Conservation (phyloP, 2,888 invertebrate genomes). For the Adineta ricciae region DNA sequence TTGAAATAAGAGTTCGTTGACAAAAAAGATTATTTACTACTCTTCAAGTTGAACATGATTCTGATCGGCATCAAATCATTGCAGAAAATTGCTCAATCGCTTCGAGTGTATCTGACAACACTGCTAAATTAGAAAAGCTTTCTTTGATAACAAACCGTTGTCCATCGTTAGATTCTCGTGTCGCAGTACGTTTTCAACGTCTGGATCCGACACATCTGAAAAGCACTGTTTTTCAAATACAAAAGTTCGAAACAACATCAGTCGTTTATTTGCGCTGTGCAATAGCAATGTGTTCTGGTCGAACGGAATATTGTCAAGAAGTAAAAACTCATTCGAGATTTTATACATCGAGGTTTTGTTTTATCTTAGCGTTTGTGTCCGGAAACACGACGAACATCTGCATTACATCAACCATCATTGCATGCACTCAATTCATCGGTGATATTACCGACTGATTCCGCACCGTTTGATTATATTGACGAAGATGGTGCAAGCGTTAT, state of each 20-base stretch:
- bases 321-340: not conserved
- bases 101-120: constrained; percentile 3
- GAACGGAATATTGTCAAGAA: constrained; percentile 16
- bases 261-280: constrained; percentile 21
- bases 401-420: too few species aligned
- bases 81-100: constrained; percentile 16
- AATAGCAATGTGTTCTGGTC: not conserved
- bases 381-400: not conserved
- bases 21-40: not conserved
- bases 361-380: not conserved
- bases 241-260: constrained; percentile 2
- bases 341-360: not conserved
- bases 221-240: constrained; percentile 4
- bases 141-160: not conserved
- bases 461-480: not conserved
- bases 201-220: not conserved
- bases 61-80: not conserved
- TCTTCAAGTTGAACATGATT: not conserved
- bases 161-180: not conserved
- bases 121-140: not conserved
- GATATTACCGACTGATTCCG: not conserved
- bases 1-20: not conserved
- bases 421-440: not conserved
- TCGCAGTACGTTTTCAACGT: not conserved
- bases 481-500: not conserved